phyloP scores from a whole-genome alignment of 2,888 invertebrate genomes.

The Cremastobaeus sp. region DNA sequence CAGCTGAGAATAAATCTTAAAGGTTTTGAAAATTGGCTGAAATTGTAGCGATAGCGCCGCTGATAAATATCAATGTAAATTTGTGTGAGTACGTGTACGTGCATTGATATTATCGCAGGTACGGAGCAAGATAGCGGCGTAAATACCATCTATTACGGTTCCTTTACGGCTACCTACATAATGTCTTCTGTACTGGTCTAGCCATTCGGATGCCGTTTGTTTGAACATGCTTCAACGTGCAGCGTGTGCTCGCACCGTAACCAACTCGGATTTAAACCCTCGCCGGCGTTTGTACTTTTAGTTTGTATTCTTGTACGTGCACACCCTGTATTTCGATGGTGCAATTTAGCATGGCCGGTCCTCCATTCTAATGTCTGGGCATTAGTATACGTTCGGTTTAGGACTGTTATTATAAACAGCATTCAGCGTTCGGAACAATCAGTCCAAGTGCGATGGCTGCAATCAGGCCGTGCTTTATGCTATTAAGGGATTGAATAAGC shows the following conservation, averaged over 20 bases:
- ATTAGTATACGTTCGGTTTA: no score
- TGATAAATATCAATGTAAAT: background rate
- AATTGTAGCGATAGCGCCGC: slow-evolving; percentile 1
- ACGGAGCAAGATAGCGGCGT: slow-evolving; percentile 61
- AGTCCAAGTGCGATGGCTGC: no score
- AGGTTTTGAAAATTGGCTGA: background rate
- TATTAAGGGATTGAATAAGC: no score
- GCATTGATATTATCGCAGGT: slow-evolving; percentile 47
- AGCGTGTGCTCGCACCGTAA: slow-evolving; percentile 65
- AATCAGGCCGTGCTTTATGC: no score
- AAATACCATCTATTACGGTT: slow-evolving; percentile 63
- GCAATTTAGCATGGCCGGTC: slow-evolving; percentile 33
- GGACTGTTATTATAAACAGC: no score
- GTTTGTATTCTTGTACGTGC: slow-evolving; percentile 40
- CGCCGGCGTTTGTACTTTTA: slow-evolving; percentile 70
- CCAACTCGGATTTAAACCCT: slow-evolving; percentile 72
- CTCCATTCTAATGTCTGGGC: slow-evolving; percentile 8
- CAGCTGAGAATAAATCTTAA: slow-evolving; percentile 39
- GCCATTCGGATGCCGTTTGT: slow-evolving; percentile 44
- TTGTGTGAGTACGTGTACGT: background rate
- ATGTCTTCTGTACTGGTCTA: slow-evolving; percentile 30
- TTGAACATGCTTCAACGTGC: slow-evolving; percentile 52
- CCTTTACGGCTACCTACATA: slow-evolving; percentile 2
- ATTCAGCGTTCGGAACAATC: no score
- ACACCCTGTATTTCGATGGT: slow-evolving; percentile 21